Evolutionary conservation across 2,113 vertebrate species (phyloP).

Genomic region (Phoxinus phoxinus): DNA sequence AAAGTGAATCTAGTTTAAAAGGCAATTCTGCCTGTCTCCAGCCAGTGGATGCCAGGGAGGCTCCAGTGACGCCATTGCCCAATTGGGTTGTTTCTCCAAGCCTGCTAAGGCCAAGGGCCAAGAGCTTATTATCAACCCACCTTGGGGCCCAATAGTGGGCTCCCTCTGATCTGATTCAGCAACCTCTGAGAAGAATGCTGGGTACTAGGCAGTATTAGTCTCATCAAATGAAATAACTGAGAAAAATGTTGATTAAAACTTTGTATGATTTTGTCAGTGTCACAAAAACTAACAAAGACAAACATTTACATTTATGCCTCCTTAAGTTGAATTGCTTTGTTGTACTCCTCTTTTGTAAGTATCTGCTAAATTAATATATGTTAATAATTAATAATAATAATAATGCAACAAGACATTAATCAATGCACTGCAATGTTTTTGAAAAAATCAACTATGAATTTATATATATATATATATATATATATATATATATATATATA

Average conservation of each 20-base stretch:
- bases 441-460: no score
- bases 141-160: not conserved
- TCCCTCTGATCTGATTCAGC: not conserved
- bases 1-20: conserved; percentile 62
- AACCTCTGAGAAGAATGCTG: not conserved
- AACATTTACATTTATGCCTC: no score
- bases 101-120: conserved; percentile 29
- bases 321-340: no score
- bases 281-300: no score
- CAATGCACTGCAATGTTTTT: no score
- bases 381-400: no score
- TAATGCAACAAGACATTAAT: no score
- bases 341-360: no score
- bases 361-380: no score
- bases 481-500: not conserved
- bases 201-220: not conserved
- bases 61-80: conserved; percentile 58
- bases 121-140: conserved; percentile 14
- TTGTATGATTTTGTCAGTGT: no score
- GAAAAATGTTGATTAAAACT: no score
- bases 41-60: conserved; percentile 26
- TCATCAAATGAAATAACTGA: not conserved
- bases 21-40: conserved; percentile 44
- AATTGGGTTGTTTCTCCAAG: conserved; percentile 57
- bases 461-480: no score